These are phyloP conservation scores for Semnornis frantzii DNA, from an alignment of 2,113 vertebrate species.

Conservation along the genomic window DNA sequence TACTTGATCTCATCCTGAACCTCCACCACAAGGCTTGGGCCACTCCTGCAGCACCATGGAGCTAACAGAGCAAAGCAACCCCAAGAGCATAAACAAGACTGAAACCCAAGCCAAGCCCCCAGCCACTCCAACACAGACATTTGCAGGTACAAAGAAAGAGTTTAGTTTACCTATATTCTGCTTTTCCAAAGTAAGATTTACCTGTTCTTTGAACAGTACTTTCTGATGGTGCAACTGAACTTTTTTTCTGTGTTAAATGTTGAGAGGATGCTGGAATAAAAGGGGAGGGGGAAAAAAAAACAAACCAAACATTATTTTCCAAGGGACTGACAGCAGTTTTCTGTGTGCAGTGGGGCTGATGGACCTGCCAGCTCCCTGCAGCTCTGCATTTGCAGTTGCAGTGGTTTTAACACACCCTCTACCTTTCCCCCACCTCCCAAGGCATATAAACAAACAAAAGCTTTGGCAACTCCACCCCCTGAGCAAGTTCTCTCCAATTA, in stretches of 20 bases:
- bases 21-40: background rate
- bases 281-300: background rate
- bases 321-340: conserved; percentile 2
- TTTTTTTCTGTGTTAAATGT: conserved; percentile 78
- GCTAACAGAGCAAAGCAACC: background rate
- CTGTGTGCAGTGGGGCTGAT: background rate
- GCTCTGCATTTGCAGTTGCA: background rate
- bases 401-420: background rate
- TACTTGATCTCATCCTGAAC: background rate
- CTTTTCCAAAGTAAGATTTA: conserved; percentile 61
- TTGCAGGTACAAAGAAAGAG: background rate
- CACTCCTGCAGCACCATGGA: background rate
- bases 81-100: background rate
- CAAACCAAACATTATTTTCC: conserved; percentile 51
- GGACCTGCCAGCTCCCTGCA: background rate
- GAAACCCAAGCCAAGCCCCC: background rate
- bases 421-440: background rate
- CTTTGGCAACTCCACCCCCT: background rate
- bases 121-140: background rate
- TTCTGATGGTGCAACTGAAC: conserved; percentile 72
- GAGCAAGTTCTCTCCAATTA: background rate
- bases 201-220: conserved; percentile 79
- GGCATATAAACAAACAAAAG: background rate
- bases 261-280: conserved; percentile 76
- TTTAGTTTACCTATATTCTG: background rate